phyloP scores from a whole-genome alignment of 2,888 invertebrate genomes.

The Lamellibrachia columna region DNA sequence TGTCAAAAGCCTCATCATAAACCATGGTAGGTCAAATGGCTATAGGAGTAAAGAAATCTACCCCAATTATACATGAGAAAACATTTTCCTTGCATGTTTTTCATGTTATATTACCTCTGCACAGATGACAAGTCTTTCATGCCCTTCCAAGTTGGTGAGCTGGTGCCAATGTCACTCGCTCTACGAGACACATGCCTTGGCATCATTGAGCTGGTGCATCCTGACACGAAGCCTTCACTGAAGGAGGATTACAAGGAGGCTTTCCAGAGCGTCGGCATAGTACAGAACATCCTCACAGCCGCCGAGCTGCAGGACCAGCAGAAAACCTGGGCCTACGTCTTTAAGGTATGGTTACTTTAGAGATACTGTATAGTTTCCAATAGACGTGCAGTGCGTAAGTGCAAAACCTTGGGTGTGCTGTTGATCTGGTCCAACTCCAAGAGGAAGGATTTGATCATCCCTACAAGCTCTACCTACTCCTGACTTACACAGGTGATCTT shows the following conservation, averaged over 20 bases:
- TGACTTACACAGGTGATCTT: neutral
- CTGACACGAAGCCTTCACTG: slow-evolving; percentile 74
- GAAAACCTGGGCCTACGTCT: slow-evolving; percentile 79
- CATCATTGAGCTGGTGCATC: slow-evolving; percentile 85
- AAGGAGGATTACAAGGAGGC: slow-evolving; percentile 73
- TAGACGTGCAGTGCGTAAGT: neutral
- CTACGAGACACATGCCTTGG: slow-evolving; percentile 85
- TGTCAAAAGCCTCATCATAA: neutral
- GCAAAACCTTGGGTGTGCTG: no score
- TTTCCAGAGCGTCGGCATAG: slow-evolving; percentile 61
- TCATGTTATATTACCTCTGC: neutral
- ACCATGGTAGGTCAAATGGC: neutral
- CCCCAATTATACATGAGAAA: neutral
- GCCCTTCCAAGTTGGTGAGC: slow-evolving; percentile 80
- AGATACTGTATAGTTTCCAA: neutral
- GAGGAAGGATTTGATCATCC: no score
- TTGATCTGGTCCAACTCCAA: no score
- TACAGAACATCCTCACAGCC: slow-evolving; percentile 37
- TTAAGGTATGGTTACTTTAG: slow-evolving; percentile 71
- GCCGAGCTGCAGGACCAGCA: slow-evolving; percentile 67
- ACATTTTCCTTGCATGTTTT: neutral
- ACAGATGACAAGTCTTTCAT: slow-evolving; percentile 53
- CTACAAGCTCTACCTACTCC: no score
- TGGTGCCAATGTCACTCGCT: slow-evolving; percentile 77
- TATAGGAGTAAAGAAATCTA: neutral